Conservation (phyloP, 2,113 vertebrate genomes). For the Mesitornis unicolor region DNA sequence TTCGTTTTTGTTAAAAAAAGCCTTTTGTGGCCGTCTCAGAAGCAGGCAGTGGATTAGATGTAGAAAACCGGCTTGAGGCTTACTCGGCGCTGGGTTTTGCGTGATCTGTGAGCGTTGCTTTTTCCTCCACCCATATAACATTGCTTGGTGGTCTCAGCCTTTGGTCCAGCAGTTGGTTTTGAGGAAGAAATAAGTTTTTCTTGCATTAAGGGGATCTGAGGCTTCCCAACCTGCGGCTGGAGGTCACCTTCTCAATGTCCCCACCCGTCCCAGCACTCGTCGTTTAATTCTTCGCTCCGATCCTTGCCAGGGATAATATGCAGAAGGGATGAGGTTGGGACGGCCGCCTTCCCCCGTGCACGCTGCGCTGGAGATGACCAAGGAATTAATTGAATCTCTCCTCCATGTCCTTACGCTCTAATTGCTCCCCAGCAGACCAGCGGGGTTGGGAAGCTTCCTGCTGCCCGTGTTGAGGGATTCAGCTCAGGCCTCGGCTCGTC, state of each 20-base stretch:
- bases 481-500: not conserved
- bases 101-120: not conserved
- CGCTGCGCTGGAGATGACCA: not conserved
- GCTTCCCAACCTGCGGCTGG: not conserved
- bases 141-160: too few relatives aligned
- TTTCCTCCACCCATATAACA: not conserved
- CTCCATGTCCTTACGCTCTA: not conserved
- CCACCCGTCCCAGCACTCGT: not conserved
- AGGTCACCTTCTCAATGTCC: not conserved
- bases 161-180: not conserved
- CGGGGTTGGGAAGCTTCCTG: not conserved
- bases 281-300: not conserved
- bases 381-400: not conserved
- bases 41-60: not conserved
- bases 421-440: conserved; percentile 33
- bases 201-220: not conserved
- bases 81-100: not conserved
- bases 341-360: not conserved
- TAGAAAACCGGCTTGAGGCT: not conserved
- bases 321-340: fast-evolving
- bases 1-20: not conserved
- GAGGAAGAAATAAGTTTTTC: not conserved
- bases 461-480: not conserved
- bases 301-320: not conserved
- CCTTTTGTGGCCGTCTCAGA: not conserved